Conservation (phyloP, 2,888 invertebrate species). For the Synanthedon andrenaeformis region DNA sequence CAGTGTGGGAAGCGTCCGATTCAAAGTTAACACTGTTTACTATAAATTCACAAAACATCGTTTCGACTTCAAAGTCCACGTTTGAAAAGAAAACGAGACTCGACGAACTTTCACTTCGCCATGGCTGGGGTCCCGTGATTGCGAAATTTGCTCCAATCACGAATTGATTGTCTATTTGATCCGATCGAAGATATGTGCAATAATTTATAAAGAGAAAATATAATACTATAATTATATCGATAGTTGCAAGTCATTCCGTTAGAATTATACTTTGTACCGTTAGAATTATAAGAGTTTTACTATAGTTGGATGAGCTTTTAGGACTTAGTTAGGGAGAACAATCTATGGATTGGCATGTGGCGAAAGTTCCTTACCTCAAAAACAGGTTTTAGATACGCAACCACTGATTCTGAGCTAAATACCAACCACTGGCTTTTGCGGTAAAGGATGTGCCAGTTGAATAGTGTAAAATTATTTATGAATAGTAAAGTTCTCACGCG, state of each 20-base stretch:
- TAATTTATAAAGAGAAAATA: not conserved
- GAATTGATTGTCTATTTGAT: conserved; percentile 10
- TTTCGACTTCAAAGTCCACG: conserved; percentile 7
- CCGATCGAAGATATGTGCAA: conserved; percentile 4
- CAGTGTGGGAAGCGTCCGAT: conserved; percentile 1
- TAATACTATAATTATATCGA: not conserved
- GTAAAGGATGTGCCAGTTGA: conserved; percentile 4
- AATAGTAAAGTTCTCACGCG: not conserved
- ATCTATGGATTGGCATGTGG: too few species aligned
- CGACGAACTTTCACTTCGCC: conserved; percentile 52
- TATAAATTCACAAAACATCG: not conserved
- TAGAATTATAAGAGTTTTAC: too few species aligned
- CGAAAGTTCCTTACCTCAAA: not conserved
- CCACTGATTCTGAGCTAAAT: conserved; percentile 23
- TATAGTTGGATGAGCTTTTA: too few species aligned
- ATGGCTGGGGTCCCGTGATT: conserved; percentile 30
- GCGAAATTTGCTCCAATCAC: conserved; percentile 40
- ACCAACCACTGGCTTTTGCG: conserved; percentile 31
- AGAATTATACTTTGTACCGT: not conserved
- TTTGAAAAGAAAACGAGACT: conserved; percentile 43
- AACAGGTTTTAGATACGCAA: conserved; percentile 22
- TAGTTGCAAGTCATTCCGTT: not conserved
- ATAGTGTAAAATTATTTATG: not conserved
- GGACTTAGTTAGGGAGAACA: too few species aligned
- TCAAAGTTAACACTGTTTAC: not conserved